Percentiles rank a stretch among this genome's conserved stretches.
phyloP scores from a whole-genome alignment of 23 tunicate genomes.

The Diplosoma virens region DNA sequence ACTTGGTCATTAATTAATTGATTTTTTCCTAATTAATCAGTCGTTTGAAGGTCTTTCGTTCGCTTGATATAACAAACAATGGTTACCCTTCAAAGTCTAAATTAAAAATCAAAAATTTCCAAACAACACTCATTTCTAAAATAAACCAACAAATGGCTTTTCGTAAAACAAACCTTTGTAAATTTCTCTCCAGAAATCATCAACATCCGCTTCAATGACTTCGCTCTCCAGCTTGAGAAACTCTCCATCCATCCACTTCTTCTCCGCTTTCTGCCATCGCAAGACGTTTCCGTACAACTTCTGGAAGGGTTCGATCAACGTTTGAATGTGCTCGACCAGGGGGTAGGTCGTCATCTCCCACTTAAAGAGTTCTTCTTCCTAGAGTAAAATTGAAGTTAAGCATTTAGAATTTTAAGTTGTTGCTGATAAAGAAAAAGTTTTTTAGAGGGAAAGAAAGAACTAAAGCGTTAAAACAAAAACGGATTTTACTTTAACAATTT shows the following conservation, averaged over 20 bases:
- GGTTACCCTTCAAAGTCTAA: too few species aligned
- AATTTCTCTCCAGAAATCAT: conserved; percentile 96
- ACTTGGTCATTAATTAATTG: not conserved
- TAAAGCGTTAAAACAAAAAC: too few species aligned
- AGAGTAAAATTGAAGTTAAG: too few species aligned
- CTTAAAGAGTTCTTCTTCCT: conserved; percentile 96
- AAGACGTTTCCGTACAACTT: conserved; percentile 71
- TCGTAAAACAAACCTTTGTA: conserved; percentile 63
- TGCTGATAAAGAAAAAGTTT: too few species aligned
- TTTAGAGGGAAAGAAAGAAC: too few species aligned
- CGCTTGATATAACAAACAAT: too few species aligned
- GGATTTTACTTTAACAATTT: too few species aligned
- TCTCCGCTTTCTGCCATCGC: conserved; percentile 94
- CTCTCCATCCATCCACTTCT: conserved; percentile 95
- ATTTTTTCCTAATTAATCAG: too few species aligned
- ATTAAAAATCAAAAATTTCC: too few species aligned
- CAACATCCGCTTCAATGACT: conserved; percentile 88
- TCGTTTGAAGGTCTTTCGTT: too few species aligned
- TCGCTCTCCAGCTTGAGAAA: conserved; percentile 94
- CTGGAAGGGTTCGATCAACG: conserved; percentile 75
- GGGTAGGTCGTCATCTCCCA: conserved; percentile 95
- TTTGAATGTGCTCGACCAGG: conserved; percentile 67
- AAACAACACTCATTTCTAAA: too few species aligned
- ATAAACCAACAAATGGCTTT: not conserved
- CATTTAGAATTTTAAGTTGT: too few species aligned